phyloP scores from a whole-genome alignment of 2,113 vertebrate species.

The Labrus mixtus region DNA sequence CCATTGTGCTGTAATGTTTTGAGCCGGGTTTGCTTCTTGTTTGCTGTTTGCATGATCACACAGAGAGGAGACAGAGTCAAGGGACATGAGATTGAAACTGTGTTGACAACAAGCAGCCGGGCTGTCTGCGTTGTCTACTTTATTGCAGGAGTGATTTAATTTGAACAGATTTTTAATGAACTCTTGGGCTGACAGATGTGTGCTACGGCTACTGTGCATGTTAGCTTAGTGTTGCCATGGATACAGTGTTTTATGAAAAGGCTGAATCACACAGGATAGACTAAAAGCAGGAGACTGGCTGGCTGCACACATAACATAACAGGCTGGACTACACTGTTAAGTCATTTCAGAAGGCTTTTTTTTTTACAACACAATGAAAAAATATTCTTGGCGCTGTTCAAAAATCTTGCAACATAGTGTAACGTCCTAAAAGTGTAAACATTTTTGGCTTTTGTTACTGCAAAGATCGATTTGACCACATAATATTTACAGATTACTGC shows the following conservation, averaged over 20 bases:
- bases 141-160: neutral
- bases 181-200: neutral
- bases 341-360: neutral
- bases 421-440: neutral
- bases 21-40: conserved; percentile 8
- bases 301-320: neutral
- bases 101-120: neutral
- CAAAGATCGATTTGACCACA: no score
- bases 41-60: conserved; percentile 17
- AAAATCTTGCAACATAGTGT: neutral
- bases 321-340: neutral
- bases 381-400: neutral
- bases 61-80: conserved; percentile 6
- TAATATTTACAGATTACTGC: neutral
- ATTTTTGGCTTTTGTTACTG: no score
- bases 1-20: conserved; percentile 21
- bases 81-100: neutral
- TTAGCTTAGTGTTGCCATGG: conserved; percentile 10
- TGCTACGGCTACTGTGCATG: neutral
- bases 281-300: neutral
- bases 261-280: neutral
- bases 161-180: neutral
- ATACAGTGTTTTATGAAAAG: conserved; percentile 23
- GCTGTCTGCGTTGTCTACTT: neutral
- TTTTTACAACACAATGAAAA: neutral